A percentile compares a stretch with the other conserved stretches of the same genome.
Evolutionary conservation across 2,113 vertebrate genomes (phyloP).

Genomic region (Cacatua alba): DNA sequence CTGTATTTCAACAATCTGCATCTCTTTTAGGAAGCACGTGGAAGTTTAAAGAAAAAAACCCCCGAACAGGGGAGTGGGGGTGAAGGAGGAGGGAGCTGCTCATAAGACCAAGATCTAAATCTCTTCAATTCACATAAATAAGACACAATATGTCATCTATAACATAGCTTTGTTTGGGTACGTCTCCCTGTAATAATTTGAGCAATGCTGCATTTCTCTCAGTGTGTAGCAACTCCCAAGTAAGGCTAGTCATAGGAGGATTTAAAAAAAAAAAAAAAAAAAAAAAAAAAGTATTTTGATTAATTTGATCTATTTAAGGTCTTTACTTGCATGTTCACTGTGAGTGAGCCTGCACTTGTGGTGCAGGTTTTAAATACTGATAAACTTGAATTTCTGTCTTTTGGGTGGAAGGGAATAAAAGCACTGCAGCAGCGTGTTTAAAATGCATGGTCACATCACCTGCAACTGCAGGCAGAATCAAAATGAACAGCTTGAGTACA

Average conservation of each 20-base stretch:
- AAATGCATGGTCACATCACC: slow-evolving; percentile 15
- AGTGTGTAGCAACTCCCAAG: not conserved
- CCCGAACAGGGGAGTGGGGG: not conserved
- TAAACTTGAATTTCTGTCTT: slow-evolving; percentile 1
- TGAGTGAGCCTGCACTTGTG: not conserved
- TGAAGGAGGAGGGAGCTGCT: not conserved
- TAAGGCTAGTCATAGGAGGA: not conserved
- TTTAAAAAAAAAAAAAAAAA: not conserved
- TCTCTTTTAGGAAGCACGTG: not conserved
- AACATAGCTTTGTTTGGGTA: not conserved
- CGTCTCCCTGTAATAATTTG: not conserved
- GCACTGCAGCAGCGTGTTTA: not conserved
- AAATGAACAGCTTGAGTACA: not conserved
- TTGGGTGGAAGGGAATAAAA: not conserved
- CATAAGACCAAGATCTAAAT: not conserved
- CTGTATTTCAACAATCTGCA: not conserved
- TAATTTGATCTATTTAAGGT: not conserved
- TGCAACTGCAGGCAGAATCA: not conserved
- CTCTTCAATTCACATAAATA: not conserved
- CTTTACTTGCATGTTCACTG: not conserved
- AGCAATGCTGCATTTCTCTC: not conserved
- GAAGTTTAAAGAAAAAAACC: not conserved
- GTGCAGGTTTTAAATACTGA: not conserved
- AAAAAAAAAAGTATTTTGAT: not conserved
- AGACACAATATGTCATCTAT: not conserved